Base-by-base conservation (phyloP, 2,888 invertebrate genomes). In the Harpagoxenus sublaevis region DNA sequence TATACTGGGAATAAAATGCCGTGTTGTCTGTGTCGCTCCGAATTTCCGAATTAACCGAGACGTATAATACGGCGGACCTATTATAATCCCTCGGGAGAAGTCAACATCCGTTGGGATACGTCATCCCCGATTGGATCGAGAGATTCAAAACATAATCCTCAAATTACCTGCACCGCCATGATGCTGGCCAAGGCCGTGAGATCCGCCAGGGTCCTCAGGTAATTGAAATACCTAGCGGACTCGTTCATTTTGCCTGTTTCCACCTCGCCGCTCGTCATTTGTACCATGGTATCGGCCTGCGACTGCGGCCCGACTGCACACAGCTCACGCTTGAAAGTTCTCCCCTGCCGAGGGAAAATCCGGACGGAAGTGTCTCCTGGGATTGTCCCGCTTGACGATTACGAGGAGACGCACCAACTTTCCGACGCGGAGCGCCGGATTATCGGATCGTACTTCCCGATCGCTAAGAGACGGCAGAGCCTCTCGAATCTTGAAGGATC, bases 141-240 rank as follows among this genome's bases (percentile, higher is more conserved):
- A 71, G 45, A 35, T 55, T 51, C 51, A 55, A 55, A 62, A 15
- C 23, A 65, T 53, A 84, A 75, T 63, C 12, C 31, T 45, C 12
- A 73, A 66, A 77, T 71, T 94, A 94, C 94, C 94, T 94, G 93
- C 66, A 93, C 89, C 15, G 93, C 93, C 87, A 94, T 87, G 73
- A 94, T 93, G 85, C 93, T 93, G 45, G 94, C 94, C 90, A 94
- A 90, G 79, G 93, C 93, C 5, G 93, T 91, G 65, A 94, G 89
- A 83, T 94, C 94, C 70, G 93, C 93, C 70, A 94, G 88, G 28
- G 93, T 92, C 87, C 89, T 91, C 73, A 94, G 86, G 86, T 93
- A 93, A 84, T 88, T 91, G 68, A 93, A 90, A 84, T 92, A 92
- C 84, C 92, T 93, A 18, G 88, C 86, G 78, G 91, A 84, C 51